Conservation (phyloP, 2,888 invertebrate genomes). For the Pantelozetes paolii region DNA sequence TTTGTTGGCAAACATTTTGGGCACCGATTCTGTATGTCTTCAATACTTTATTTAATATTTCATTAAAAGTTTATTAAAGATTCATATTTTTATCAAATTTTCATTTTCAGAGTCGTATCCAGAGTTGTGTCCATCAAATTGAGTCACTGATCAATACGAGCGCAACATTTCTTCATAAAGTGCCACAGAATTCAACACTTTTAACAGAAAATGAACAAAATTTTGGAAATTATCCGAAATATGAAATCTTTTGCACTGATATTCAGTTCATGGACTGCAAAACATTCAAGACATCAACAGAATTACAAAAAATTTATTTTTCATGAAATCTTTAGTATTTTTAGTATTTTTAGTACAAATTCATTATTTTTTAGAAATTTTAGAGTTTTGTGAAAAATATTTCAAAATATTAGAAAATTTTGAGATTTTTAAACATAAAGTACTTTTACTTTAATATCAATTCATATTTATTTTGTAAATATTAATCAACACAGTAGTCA, state of each 20-base stretch:
- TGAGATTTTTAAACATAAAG: no score
- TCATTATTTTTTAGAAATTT: no score
- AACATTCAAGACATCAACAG: not conserved
- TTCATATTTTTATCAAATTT: not conserved
- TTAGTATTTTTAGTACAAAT: no score
- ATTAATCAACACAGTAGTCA: no score
- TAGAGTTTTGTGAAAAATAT: no score
- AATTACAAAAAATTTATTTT: not conserved
- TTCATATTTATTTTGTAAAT: no score
- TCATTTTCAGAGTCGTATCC: slow-evolving; percentile 21
- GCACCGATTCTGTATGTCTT: slow-evolving; percentile 8
- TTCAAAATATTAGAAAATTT: no score
- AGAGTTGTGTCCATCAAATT: slow-evolving; percentile 13
- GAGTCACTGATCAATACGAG: slow-evolving; percentile 7
- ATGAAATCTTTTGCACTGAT: not conserved
- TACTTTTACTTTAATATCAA: no score
- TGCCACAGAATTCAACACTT: not conserved
- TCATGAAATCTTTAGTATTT: not conserved
- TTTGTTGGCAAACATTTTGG: not conserved
- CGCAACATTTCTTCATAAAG: not conserved
- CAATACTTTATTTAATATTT: not conserved
- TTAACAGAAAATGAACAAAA: not conserved
- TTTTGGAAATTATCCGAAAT: not conserved
- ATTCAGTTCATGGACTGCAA: not conserved
- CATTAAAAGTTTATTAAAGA: no score